phyloP scores from a whole-genome alignment of 2,888 invertebrate genomes.

The Latrodectus elegans region DNA sequence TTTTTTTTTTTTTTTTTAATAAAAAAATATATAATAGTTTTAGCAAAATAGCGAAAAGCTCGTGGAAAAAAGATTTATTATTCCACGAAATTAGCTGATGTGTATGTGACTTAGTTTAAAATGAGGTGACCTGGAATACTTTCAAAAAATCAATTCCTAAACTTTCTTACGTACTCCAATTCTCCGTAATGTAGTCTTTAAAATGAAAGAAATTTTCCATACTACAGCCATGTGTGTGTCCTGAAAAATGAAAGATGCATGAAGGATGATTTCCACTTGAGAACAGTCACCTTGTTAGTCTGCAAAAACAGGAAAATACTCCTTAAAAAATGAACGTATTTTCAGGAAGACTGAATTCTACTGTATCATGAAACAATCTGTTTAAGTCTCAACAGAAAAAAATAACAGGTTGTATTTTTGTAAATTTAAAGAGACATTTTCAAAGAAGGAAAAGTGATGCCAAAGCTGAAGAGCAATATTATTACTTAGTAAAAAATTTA shows the following conservation, averaged over 20 bases:
- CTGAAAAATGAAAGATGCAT: slow-evolving; percentile 28
- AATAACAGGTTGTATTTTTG: neutral
- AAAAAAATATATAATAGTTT: too few relatives aligned
- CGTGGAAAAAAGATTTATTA: too few relatives aligned
- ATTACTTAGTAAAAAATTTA: neutral
- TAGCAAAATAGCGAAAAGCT: too few relatives aligned
- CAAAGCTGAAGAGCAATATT: neutral
- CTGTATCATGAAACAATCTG: neutral
- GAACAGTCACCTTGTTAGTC: slow-evolving; percentile 22
- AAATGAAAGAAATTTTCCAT: neutral
- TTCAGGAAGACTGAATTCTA: slow-evolving; percentile 1
- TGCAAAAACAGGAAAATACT: slow-evolving; percentile 27
- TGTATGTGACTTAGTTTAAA: too few relatives aligned
- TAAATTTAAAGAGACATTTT: neutral
- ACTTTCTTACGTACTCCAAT: neutral
- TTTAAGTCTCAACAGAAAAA: neutral
- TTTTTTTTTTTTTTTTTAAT: too few relatives aligned
- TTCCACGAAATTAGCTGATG: too few relatives aligned
- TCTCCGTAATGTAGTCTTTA: neutral
- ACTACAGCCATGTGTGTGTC: neutral
- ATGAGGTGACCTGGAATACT: too few relatives aligned
- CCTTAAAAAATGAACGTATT: slow-evolving; percentile 27
- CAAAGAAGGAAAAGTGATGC: neutral
- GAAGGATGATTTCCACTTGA: slow-evolving; percentile 27
- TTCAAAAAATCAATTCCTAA: neutral